phyloP scores from a whole-genome alignment of 2,888 invertebrate genomes.

The Pseudococcus viburni region DNA sequence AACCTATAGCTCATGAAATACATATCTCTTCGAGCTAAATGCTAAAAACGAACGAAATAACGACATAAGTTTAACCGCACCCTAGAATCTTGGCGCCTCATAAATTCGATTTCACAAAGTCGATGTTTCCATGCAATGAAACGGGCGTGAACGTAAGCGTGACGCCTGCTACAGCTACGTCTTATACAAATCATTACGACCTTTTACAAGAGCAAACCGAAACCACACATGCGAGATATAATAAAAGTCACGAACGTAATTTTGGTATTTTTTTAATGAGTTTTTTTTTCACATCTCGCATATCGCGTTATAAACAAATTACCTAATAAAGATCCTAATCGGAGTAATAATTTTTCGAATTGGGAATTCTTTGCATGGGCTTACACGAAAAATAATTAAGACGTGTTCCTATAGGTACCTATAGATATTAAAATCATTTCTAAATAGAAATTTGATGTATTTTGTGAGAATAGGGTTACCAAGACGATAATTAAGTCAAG shows the following conservation, averaged over 20 bases:
- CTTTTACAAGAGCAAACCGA: conserved; percentile 18
- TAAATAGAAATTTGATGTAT: too few species aligned
- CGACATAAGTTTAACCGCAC: conserved; percentile 26
- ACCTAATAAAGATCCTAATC: conserved; percentile 1
- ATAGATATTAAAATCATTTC: too few species aligned
- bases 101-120: conserved; percentile 50
- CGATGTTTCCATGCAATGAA: conserved; percentile 11
- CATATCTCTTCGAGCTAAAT: neutral
- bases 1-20: neutral
- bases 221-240: neutral
- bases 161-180: conserved; percentile 46
- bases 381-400: neutral
- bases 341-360: neutral
- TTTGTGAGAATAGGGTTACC: too few species aligned
- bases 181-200: conserved; percentile 27
- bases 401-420: neutral
- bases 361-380: neutral
- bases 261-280: conserved; percentile 34
- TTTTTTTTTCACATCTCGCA: neutral
- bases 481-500: too few species aligned
- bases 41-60: neutral
- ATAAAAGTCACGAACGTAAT: neutral
- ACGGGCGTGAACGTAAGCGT: conserved; percentile 54
- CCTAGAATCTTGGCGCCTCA: conserved; percentile 52
- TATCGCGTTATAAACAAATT: neutral